These are phyloP conservation scores for Neodiprion fabricii DNA, from an alignment of 1,140 invertebrate genomes.

Conservation along the genomic window DNA sequence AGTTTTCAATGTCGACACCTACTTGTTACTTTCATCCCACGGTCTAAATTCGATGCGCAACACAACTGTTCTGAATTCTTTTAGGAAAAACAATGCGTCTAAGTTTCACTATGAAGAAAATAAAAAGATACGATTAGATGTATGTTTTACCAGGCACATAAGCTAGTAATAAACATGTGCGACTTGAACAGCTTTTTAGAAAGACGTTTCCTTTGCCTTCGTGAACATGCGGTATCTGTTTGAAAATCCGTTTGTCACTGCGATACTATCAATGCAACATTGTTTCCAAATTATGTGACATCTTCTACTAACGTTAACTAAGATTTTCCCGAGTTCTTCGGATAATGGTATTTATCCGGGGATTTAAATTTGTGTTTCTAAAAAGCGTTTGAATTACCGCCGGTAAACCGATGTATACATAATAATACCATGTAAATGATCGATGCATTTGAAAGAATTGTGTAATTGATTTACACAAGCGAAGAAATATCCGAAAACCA, in stretches of 20 bases:
- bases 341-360: background rate
- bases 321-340: too few relatives aligned
- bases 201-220: background rate
- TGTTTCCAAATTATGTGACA: background rate
- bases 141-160: background rate
- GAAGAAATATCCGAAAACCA: background rate
- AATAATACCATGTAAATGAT: too few relatives aligned
- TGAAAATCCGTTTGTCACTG: background rate
- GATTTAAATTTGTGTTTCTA: background rate
- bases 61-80: too few relatives aligned
- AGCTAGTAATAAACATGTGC: background rate
- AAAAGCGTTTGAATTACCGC: constrained; percentile 6
- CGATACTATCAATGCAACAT: background rate
- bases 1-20: too few relatives aligned
- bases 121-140: background rate
- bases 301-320: too few relatives aligned
- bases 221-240: background rate
- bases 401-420: background rate
- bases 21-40: too few relatives aligned
- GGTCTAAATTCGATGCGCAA: too few relatives aligned
- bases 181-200: background rate
- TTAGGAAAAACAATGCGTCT: background rate
- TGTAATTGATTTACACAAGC: too few relatives aligned
- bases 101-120: background rate
- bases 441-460: too few relatives aligned